A percentile compares a stretch with the other conserved stretches of the same genome.
phyloP scores from a whole-genome alignment of 2,888 invertebrate genomes.

The Drosophila merina region DNA sequence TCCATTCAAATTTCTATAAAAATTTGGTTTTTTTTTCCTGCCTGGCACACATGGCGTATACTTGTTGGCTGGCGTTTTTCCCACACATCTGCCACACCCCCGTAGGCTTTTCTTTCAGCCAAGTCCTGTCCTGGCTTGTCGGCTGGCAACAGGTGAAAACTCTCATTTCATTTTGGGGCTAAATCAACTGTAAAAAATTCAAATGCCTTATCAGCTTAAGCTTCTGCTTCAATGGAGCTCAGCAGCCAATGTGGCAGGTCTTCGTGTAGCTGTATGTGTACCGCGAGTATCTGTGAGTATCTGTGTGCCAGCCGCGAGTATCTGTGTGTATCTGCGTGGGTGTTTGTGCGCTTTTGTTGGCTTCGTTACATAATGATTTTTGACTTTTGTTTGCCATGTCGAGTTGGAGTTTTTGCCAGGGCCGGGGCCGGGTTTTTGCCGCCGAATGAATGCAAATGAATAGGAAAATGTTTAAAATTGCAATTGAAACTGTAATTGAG shows the following conservation, averaged over 20 bases:
- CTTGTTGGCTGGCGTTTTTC: constrained; percentile 36
- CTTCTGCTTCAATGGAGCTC: constrained; percentile 57
- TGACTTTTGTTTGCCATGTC: constrained; percentile 39
- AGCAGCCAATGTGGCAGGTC: constrained; percentile 10
- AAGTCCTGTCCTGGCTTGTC: background rate
- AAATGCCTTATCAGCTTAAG: constrained; percentile 59
- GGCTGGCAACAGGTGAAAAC: constrained; percentile 51
- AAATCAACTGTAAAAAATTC: constrained; percentile 63
- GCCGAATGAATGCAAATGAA: constrained; percentile 54
- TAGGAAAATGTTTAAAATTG: constrained; percentile 54
- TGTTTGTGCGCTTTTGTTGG: constrained; percentile 19
- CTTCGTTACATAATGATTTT: constrained; percentile 39
- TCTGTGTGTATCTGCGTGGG: constrained; percentile 4
- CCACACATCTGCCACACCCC: constrained; percentile 22
- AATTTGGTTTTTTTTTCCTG: background rate
- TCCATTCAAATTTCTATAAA: constrained; percentile 1
- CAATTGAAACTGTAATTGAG: constrained; percentile 60
- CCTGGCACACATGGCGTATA: constrained; percentile 46
- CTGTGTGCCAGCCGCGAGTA: too few species aligned
- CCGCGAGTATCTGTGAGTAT: constrained; percentile 6
- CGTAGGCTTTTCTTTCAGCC: constrained; percentile 44
- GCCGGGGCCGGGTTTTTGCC: constrained; percentile 22
- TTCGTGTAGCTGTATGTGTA: constrained; percentile 7
- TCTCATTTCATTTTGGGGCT: constrained; percentile 48
- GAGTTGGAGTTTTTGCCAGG: background rate